Base-by-base conservation (phyloP, 2,888 invertebrate genomes). In the Arrhopalites spinosus region DNA sequence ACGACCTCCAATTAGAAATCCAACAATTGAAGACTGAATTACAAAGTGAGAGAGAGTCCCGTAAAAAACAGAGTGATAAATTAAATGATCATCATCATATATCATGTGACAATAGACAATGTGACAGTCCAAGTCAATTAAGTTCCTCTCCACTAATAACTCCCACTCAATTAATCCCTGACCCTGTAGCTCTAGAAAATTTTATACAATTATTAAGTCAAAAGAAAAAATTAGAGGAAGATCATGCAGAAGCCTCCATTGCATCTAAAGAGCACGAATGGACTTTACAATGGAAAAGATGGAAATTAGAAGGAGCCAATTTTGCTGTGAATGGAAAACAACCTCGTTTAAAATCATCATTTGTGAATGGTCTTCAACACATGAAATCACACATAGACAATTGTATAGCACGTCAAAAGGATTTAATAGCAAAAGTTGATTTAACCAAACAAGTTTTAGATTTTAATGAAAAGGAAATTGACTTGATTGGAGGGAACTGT, bases 181-280 rank as follows among this genome's bases (percentile, higher is more conserved):
- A 77, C 25, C 77, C 77, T 1, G 17, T 71, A 0, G 74, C 77
- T 2, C 61, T 77, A 1, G 77, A 77, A 47, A 74, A 74, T 50
- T 77, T 77, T 27, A 77, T 77, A 0, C 67, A 68, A 47, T 25
- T 77, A 7, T 59, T 77, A 7, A 64, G 66, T 64, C 74, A 72
- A 50, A 77, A 77, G 61, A 77, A 77, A 30, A 74, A 77, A 47
- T 43, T 74, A 5, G 77, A 77, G 25, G 72, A 74, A n/a, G 71
- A 74, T 56, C 74, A 74, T 61, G 74, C 71, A 0, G 47, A 67
- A 47, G 71, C 71, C 5, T 74, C 74, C 36, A 64, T 74, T 8
- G 30, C 59, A 2, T 70, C 67, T 1, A 74, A 74, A 43, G 74
- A 74, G 27, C 5, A 59, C 5, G 71, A 77, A 27, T 77, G 74